Base-by-base conservation (phyloP, 2,797 vertebrate species). In the Aphelocoma californica region DNA sequence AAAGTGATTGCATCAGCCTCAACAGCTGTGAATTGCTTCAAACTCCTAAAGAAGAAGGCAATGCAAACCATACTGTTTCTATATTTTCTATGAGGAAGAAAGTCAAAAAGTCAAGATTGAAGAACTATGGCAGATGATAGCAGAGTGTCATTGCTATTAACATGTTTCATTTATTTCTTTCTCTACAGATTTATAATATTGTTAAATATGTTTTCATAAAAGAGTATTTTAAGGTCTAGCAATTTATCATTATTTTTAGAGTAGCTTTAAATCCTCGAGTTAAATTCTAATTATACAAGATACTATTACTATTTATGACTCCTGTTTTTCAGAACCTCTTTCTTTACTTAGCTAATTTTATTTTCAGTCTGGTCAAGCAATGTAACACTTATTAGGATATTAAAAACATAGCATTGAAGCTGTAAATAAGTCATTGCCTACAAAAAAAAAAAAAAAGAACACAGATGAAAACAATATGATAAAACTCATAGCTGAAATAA, bases 381-480 rank as follows among this genome's bases (percentile, higher is more conserved):
- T n/a, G 14, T 65, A 53, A 83, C 54, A 36, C 32, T 77, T 77
- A 66, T 73, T 88, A 85, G 4, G 28, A 11, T 60, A 58, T 81
- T 87, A 47, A 93, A 95, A 74, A n/a, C 13, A n/a, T 28, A 81
- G 1, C 32, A 58, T 0, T 80, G 44, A 70, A 80, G 26, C 29
- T 72, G 34, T 84, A 85, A 94, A 72, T 79, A 83, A 78, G 51
- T 82, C 38, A n/a, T 40, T 14, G 12, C 9, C 10, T 21, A 5
- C 2, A 13, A 19, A 53, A 40, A 40, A 38, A 40, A 40, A 38
- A 31, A 36, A 66, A 73, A 44, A 26, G 8, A 75, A 66, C 65
- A 80, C 20, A 65, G 70, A 93, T 85, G 31, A 88, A 93, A 95
- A 94, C 72, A 87, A 81, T 73, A 69, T 87, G 91, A 94, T 91